phyloP scores from a whole-genome alignment of 2,888 invertebrate genomes.

The Cephalotes varians region DNA sequence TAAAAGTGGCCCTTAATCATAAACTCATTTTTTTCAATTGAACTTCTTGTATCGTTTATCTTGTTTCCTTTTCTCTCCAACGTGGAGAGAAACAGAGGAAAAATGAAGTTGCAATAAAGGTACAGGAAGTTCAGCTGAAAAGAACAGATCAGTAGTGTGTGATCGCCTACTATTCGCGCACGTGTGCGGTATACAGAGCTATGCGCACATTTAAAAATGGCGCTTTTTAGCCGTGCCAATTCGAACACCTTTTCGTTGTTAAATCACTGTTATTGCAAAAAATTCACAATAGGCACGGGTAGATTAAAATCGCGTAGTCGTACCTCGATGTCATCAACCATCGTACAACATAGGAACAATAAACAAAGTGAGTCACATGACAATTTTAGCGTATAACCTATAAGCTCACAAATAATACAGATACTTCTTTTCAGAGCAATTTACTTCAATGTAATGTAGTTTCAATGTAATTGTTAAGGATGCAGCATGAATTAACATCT shows the following conservation, averaged over 20 bases:
- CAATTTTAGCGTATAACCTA: neutral
- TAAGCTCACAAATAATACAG: neutral
- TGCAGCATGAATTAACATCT: neutral
- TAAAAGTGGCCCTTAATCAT: too few species aligned
- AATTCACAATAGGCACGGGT: constrained; percentile 7
- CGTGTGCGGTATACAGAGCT: neutral
- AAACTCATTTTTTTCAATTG: too few species aligned
- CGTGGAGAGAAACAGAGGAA: too few species aligned
- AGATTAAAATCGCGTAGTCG: constrained; percentile 42
- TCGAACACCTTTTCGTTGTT: constrained; percentile 69
- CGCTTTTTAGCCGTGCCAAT: constrained; percentile 73
- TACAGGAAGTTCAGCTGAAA: too few species aligned
- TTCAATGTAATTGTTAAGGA: neutral
- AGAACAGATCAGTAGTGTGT: too few species aligned
- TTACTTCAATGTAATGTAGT: too few species aligned
- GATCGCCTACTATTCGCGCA: neutral
- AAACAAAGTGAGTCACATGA: neutral
- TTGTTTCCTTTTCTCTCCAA: too few species aligned
- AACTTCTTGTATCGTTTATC: too few species aligned
- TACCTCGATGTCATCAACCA: neutral
- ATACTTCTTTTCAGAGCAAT: neutral
- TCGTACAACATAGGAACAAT: neutral
- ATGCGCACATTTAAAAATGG: constrained; percentile 71
- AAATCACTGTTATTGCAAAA: constrained; percentile 74
- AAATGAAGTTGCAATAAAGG: too few species aligned